Conservation (phyloP, 2,888 invertebrate genomes). For the Acronicta leporina region DNA sequence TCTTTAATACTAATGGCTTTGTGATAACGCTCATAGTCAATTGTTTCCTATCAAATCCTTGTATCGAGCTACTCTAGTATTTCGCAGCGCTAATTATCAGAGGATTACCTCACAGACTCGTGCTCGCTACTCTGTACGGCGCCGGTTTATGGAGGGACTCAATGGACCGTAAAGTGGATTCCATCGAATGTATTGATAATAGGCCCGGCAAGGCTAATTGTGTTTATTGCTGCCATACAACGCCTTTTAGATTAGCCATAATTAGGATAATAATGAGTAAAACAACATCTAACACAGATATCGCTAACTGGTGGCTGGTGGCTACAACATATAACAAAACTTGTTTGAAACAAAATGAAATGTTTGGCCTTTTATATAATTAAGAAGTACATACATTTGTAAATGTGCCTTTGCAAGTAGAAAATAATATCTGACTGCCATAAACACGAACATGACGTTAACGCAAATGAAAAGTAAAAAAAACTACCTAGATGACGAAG, state of each 20-base stretch:
- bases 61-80: conserved; percentile 13
- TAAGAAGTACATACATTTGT: too few species aligned
- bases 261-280: conserved; percentile 15
- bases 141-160: conserved; percentile 28
- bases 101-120: conserved; percentile 26
- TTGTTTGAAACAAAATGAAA: neutral
- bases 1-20: neutral
- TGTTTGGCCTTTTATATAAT: neutral
- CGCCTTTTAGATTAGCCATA: conserved; percentile 28
- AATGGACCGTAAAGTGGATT: conserved; percentile 40
- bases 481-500: too few species aligned
- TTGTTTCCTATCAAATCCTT: neutral
- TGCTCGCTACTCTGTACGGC: conserved; percentile 2
- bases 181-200: conserved; percentile 40
- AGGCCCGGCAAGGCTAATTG: conserved; percentile 33
- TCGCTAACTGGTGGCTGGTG: neutral
- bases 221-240: conserved; percentile 37
- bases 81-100: conserved; percentile 38
- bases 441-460: too few species aligned
- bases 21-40: neutral
- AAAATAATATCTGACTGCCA: too few species aligned
- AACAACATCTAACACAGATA: neutral
- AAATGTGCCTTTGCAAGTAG: too few species aligned
- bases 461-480: too few species aligned
- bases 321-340: neutral